A percentile compares a stretch with the other conserved stretches of the same genome.
These are phyloP conservation scores for Drosophila prosaltans DNA, from an alignment of 1,140 invertebrate genomes.

Conservation along the genomic window DNA sequence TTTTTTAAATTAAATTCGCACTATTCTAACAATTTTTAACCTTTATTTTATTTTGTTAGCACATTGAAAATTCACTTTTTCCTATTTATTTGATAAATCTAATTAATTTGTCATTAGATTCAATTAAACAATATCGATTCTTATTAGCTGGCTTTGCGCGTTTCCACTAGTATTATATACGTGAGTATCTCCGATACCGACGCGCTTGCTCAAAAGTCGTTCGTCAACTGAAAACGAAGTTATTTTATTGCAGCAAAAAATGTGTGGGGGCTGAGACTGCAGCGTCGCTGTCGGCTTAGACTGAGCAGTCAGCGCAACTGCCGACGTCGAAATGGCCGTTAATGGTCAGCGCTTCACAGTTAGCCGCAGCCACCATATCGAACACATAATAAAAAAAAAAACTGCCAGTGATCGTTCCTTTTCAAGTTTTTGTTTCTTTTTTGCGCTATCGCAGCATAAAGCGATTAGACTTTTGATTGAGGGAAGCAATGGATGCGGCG, in stretches of 20 bases:
- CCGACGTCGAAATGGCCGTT: conserved; percentile 34
- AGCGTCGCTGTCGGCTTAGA: background rate
- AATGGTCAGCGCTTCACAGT: conserved; percentile 70
- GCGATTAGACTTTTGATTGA: background rate
- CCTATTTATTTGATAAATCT: conserved; percentile 10
- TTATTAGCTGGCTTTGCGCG: conserved; percentile 36
- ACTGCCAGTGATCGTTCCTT: conserved; percentile 30
- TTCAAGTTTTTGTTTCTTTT: conserved; percentile 20
- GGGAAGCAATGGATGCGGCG: background rate
- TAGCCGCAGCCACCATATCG: conserved; percentile 37
- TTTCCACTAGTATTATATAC: background rate
- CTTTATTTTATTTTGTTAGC: conserved; percentile 28
- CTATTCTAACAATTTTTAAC: conserved; percentile 40
- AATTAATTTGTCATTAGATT: conserved; percentile 22
- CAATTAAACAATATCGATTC: conserved; percentile 26
- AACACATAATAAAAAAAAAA: conserved; percentile 27
- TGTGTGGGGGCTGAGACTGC: conserved; percentile 36
- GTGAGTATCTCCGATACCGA: conserved; percentile 18
- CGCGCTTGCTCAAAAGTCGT: conserved; percentile 62
- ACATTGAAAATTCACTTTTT: background rate
- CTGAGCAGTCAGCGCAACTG: conserved; percentile 34
- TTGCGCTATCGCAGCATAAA: conserved; percentile 29
- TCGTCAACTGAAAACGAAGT: conserved; percentile 63
- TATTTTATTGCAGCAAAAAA: conserved; percentile 35
- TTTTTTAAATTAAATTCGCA: conserved; percentile 29